These are phyloP conservation scores for Brachionus rotundiformis DNA, from an alignment of 1,140 invertebrate genomes.

Conservation along the genomic window DNA sequence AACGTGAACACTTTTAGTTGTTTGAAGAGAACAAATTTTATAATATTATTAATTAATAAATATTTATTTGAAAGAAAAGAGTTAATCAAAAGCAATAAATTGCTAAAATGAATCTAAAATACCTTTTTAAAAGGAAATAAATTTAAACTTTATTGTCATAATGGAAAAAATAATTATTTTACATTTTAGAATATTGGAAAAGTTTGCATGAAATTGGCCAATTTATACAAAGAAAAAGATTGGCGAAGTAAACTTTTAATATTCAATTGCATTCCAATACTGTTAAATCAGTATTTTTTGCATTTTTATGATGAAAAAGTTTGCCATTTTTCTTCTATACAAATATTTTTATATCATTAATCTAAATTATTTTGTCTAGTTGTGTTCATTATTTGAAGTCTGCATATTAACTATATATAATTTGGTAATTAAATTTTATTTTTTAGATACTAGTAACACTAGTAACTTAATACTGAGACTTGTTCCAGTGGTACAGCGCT, in stretches of 20 bases:
- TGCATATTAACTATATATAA: constrained; percentile 42
- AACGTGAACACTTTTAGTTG: constrained; percentile 26
- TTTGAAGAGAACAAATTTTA: constrained; percentile 27
- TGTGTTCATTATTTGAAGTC: constrained; percentile 24
- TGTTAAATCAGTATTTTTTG: constrained; percentile 43
- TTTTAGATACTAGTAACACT: no score
- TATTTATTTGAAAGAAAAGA: constrained; percentile 18
- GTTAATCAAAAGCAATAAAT: constrained; percentile 12
- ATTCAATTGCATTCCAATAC: constrained; percentile 34
- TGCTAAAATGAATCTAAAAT: constrained; percentile 1
- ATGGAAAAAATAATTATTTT: not conserved
- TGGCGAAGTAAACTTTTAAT: not conserved
- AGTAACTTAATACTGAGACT: constrained; percentile 2
- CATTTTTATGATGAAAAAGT: constrained; percentile 51
- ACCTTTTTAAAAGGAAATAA: not conserved
- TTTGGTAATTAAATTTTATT: constrained; percentile 46
- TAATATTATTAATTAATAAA: constrained; percentile 20
- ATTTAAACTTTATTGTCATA: not conserved
- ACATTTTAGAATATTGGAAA: constrained; percentile 18
- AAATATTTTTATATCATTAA: not conserved
- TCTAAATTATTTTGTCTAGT: constrained; percentile 14
- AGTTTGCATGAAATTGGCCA: constrained; percentile 36
- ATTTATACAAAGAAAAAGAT: constrained; percentile 46
- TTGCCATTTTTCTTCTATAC: not conserved
- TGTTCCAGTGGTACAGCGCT: constrained; percentile 51